phyloP scores from a whole-genome alignment of 2,888 invertebrate genomes.

The Thysanoteuthis rhombus region DNA sequence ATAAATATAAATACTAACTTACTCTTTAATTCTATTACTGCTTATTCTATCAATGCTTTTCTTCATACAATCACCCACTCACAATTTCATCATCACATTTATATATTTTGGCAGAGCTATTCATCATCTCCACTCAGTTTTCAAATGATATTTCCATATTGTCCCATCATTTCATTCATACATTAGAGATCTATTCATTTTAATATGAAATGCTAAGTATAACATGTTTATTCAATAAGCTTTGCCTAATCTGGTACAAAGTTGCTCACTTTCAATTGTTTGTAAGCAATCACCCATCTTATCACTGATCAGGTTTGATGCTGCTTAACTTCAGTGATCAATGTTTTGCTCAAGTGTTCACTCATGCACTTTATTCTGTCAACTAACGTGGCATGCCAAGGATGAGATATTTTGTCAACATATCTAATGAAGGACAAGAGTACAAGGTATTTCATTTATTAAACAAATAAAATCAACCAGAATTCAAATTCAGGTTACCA shows the following conservation, averaged over 20 bases:
- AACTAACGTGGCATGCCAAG: background rate
- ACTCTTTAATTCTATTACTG: background rate
- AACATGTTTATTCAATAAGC: background rate
- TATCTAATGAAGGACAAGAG: background rate
- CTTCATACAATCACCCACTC: background rate
- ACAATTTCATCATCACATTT: background rate
- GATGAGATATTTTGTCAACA: background rate
- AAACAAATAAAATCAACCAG: background rate
- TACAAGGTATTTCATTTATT: background rate
- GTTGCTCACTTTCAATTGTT: background rate
- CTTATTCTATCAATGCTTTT: background rate
- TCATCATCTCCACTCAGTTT: background rate
- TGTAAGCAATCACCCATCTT: background rate
- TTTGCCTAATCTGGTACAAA: background rate
- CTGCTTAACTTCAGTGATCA: too few relatives aligned
- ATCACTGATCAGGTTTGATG: too few relatives aligned
- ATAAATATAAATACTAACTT: too few relatives aligned
- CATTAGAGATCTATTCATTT: background rate
- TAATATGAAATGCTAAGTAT: background rate
- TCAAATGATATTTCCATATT: background rate
- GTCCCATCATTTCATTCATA: background rate
- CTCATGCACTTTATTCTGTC: background rate
- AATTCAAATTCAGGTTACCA: background rate
- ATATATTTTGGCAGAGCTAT: too few relatives aligned
- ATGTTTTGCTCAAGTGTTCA: background rate